phyloP scores from a whole-genome alignment of 2,113 vertebrate species.

The Channa maculata region DNA sequence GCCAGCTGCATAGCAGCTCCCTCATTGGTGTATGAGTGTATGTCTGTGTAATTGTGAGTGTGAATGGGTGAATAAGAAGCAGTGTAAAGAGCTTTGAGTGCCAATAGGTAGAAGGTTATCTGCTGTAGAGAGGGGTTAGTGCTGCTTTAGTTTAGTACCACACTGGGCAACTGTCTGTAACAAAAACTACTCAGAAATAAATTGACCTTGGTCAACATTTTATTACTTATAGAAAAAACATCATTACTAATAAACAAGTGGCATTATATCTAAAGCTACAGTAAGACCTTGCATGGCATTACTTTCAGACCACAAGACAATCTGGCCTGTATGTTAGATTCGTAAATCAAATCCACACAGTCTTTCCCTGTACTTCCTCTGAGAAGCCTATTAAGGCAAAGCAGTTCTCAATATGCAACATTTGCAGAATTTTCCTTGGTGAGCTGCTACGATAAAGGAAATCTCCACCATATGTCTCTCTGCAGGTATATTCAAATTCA shows the following conservation, averaged over 20 bases:
- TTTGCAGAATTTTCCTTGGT: conserved; percentile 20
- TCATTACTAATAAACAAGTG: conserved; percentile 8
- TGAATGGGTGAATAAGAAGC: no score
- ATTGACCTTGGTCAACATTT: not conserved
- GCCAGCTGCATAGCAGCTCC: no score
- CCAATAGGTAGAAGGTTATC: conserved; percentile 54
- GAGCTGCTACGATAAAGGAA: conserved; percentile 21
- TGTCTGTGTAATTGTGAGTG: no score
- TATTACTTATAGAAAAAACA: not conserved
- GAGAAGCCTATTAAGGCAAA: conserved; percentile 10
- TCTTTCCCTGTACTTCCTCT: not conserved
- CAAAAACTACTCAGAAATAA: not conserved
- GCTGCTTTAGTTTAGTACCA: conserved; percentile 3
- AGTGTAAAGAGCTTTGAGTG: not conserved
- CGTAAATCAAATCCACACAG: conserved; percentile 20
- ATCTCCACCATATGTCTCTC: not conserved
- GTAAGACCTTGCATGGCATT: not conserved
- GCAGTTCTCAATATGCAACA: conserved; percentile 19
- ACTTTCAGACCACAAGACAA: not conserved
- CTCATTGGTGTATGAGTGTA: no score
- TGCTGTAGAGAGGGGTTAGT: not conserved
- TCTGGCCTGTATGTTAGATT: conserved; percentile 6
- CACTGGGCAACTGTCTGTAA: not conserved
- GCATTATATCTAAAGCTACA: not conserved
- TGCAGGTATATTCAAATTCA: not conserved